Evolutionary conservation across 2,888 invertebrate genomes (phyloP).

Genomic region (Dicycla oo): DNA sequence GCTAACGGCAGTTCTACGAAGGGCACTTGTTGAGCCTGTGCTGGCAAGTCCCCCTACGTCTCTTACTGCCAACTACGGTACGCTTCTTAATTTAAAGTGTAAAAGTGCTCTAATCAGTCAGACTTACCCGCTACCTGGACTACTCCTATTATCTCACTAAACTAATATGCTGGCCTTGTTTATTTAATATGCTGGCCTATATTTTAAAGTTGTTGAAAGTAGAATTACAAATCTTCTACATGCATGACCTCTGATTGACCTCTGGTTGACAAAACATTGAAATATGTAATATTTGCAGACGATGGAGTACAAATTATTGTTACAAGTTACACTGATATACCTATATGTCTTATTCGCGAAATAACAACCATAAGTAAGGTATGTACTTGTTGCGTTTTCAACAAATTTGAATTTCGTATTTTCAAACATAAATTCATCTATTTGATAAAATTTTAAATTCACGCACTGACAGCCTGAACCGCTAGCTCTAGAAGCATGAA

Average conservation of each 20-base stretch:
- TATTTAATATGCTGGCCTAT: conserved; percentile 2
- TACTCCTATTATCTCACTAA: too few relatives aligned
- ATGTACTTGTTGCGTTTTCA: too few relatives aligned
- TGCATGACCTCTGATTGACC: neutral
- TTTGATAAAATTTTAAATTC: too few relatives aligned
- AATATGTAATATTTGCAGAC: neutral
- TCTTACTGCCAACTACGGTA: neutral
- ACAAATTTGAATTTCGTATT: too few relatives aligned
- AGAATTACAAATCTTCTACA: neutral
- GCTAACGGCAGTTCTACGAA: too few relatives aligned
- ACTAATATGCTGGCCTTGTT: too few relatives aligned
- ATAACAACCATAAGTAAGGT: neutral
- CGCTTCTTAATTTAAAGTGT: too few relatives aligned
- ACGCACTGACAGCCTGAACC: too few relatives aligned
- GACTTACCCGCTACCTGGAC: neutral
- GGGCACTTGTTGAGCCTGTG: neutral
- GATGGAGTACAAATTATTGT: neutral
- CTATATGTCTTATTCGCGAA: neutral
- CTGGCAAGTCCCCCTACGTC: neutral
- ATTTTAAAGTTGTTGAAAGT: neutral
- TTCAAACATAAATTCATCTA: too few relatives aligned
- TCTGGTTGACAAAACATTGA: too few relatives aligned
- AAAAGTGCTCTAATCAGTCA: neutral
- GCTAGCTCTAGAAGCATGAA: too few relatives aligned
- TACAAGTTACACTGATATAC: neutral